Evolutionary conservation across 2,797 vertebrate genomes (phyloP), one percentile per base, ranked within the genome.

Genomic region (Borostomias antarcticus): DNA sequence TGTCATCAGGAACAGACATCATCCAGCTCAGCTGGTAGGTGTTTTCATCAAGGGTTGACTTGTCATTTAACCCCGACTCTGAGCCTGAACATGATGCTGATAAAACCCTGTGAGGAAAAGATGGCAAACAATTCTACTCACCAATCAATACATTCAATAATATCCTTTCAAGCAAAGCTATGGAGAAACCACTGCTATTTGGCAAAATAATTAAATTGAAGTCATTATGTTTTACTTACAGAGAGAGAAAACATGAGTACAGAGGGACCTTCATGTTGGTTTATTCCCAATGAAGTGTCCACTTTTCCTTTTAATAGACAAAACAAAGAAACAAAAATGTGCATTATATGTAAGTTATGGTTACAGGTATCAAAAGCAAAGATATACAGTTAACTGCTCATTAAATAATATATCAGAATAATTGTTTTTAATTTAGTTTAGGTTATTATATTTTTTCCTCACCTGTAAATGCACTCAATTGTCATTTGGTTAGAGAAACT

Each of bases 191-290:
- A 52, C 11, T 33, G 13, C 11, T 1, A 30, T 50, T 1, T 35
- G 13, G 6, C 32, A 62, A 50, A 48, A 21, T 11, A 47, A 25
- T 13, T 5, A 3, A 23, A 19, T 19, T 40, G 26, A 45, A 54
- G 6, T 30, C 8, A 54, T 56, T n/a, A 59, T 15, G 9, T 70
- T 69, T 0, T 13, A 85, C 89, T 89, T 85, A 88, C 89, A 81
- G 5, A 7, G 21, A 63, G 23, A 88, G 50, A 47, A 88, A 57
- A 67, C 72, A 83, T 43, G 85, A 3, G 59, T 25, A 77, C 19
- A 1, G 17, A 17, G 58, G 35, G 30, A 58, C 47, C 65, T 60
- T 68, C 88, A 90, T 89, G 2, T 45, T 10, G 28, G 15, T 69
- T 29, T 66, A 37, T 56, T 63, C 67, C 74, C 58, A 1, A 2